Evolutionary conservation across 2,113 vertebrate species (phyloP).

Genomic region (Tapirus terrestris): DNA sequence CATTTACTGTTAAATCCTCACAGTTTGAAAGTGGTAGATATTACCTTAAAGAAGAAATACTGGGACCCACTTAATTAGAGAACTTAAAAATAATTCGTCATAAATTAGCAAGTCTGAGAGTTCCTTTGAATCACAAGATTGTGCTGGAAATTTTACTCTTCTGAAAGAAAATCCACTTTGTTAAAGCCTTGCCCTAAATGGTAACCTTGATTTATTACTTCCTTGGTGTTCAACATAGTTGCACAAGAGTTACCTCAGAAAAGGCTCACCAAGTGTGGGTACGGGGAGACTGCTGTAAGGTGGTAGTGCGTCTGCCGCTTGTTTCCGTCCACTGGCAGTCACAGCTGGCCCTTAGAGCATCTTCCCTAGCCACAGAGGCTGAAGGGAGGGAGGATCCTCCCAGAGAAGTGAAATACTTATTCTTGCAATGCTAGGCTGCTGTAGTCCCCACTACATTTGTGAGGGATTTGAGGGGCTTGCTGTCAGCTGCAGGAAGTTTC

Average conservation of each 20-base stretch:
- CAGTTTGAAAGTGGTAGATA: not conserved
- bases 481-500: not conserved
- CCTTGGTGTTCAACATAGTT: not conserved
- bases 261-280: not conserved
- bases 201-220: not conserved
- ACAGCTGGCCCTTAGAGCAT: too few relatives aligned
- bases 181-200: not conserved
- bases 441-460: not conserved
- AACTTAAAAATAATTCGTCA: not conserved
- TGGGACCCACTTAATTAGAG: not conserved
- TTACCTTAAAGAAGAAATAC: not conserved
- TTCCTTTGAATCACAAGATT: slow-evolving; percentile 12
- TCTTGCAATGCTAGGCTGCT: not conserved
- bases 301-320: too few relatives aligned
- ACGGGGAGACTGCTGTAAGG: not conserved
- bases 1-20: slow-evolving; percentile 5
- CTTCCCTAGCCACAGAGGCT: not conserved
- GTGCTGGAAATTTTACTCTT: not conserved
- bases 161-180: not conserved
- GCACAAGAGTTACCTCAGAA: not conserved
- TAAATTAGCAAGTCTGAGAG: not conserved
- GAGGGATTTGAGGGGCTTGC: not conserved
- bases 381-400: not conserved
- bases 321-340: not conserved
- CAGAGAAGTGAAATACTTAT: not conserved